Evolutionary conservation across 2,888 invertebrate species (phyloP).

Genomic region (Megaustenia siamemsis): DNA sequence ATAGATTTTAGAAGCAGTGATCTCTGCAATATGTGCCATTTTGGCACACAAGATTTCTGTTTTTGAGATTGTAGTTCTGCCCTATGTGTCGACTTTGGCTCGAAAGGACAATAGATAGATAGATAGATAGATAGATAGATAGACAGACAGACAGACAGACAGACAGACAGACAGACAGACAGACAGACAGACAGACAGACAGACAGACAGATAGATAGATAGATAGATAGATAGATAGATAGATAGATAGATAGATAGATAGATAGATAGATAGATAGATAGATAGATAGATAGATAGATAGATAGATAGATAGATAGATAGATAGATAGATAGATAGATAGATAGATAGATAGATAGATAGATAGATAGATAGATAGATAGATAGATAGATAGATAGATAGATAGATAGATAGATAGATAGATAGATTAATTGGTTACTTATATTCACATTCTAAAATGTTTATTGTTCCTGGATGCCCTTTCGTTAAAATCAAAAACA

Average conservation of each 20-base stretch:
- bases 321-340: neutral
- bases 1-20: too few species aligned
- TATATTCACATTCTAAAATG: too few species aligned
- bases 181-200: neutral
- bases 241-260: neutral
- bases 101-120: too few species aligned
- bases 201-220: neutral
- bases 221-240: neutral
- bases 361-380: neutral
- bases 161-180: neutral
- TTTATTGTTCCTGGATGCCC: too few species aligned
- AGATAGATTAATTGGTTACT: too few species aligned
- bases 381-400: neutral
- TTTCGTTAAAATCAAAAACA: too few species aligned
- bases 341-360: neutral
- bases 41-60: too few species aligned
- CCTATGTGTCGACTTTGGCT: too few species aligned
- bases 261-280: neutral
- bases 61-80: too few species aligned
- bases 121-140: too few species aligned
- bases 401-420: neutral
- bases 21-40: too few species aligned
- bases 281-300: neutral
- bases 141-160: neutral
- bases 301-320: neutral